A percentile compares a stretch with the other conserved stretches of the same genome.
Conservation (phyloP, 2,888 invertebrate genomes). For the Opisthograptis luteolata region DNA sequence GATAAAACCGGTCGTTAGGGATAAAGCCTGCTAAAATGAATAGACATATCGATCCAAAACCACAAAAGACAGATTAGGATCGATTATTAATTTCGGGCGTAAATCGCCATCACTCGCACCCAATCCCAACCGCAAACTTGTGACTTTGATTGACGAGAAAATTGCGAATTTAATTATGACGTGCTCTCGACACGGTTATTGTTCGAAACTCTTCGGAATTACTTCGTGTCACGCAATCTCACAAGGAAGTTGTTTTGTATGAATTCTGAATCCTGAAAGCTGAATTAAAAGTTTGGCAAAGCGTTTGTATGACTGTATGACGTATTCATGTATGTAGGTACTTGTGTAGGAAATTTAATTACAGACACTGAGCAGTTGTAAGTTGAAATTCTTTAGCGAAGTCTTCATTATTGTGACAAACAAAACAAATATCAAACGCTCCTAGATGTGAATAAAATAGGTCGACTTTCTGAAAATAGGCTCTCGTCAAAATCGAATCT, state of each 20-base stretch:
- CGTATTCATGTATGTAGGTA: too few species aligned
- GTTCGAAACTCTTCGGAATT: constrained; percentile 40
- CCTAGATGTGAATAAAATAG: too few species aligned
- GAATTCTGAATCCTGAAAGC: constrained; percentile 5
- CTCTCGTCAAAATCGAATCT: too few species aligned
- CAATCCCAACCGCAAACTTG: constrained; percentile 28
- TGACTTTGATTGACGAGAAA: constrained; percentile 56
- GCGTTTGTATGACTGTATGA: background rate
- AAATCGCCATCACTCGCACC: background rate
- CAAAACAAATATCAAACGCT: too few species aligned
- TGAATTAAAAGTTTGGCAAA: constrained; percentile 11
- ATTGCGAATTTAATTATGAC: constrained; percentile 62
- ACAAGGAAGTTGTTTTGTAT: constrained; percentile 1
- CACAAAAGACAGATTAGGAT: too few species aligned
- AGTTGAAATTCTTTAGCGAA: too few species aligned
- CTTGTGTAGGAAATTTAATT: background rate
- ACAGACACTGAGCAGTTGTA: constrained; percentile 4
- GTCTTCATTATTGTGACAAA: too few species aligned
- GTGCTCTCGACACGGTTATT: constrained; percentile 49
- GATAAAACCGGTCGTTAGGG: too few species aligned
- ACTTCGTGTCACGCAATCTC: constrained; percentile 29
- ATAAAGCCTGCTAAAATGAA: too few species aligned
- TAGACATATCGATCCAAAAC: too few species aligned
- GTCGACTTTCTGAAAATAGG: too few species aligned
- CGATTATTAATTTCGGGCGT: background rate